Base-by-base conservation (phyloP, 2,888 invertebrate genomes). In the Melanotus villosus region DNA sequence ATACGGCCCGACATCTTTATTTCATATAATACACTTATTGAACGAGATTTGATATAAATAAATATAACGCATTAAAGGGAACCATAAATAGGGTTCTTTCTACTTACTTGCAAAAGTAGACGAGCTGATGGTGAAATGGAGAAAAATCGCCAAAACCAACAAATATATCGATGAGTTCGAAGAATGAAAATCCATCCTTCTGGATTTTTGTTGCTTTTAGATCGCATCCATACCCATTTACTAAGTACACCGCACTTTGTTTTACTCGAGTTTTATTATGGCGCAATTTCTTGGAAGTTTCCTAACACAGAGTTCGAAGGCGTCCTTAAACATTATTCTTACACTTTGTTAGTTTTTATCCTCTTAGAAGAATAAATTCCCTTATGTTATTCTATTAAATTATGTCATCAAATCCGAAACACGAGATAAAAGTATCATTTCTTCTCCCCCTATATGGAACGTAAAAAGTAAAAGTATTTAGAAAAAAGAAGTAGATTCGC, bases 161-260 rank as follows among this genome's bases (percentile, higher is more conserved):
- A 75, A 70, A 59, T 67, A 75, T 68, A 70, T 68, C 23, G 68
- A 72, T 58, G 70, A 62, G 47, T 60, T 65, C 36, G 65, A 66
- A 41, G 63, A 63, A 62, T 71, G 56, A 58, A 65, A 65, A 67
- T 72, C 74, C 74, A 74, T 74, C 67, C 67, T 68, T 58, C 59
- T 57, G 58, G 32, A 32, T 26, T 41, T 56, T 34, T 38, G 23
- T 10, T 60, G 36, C n/a, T 50, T 60, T 71, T 63, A 63, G 41
- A 45, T 32, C 10, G 67, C 32, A 59, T 52, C 59, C 67, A 60
- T 52, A 47, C 47, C 19, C 47, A 47, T 52, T 32, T 52, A 32
- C 52, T 52, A 14, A 30, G 32, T 26, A n/a, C 52, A 52, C 52
- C 32, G 23, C 52, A 52, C 52, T 52, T 52, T 9, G 16, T 32